A percentile compares a stretch with the other conserved stretches of the same genome.
Evolutionary conservation across 2,113 vertebrate species (phyloP).

Genomic region (Lophotis ruficrista): DNA sequence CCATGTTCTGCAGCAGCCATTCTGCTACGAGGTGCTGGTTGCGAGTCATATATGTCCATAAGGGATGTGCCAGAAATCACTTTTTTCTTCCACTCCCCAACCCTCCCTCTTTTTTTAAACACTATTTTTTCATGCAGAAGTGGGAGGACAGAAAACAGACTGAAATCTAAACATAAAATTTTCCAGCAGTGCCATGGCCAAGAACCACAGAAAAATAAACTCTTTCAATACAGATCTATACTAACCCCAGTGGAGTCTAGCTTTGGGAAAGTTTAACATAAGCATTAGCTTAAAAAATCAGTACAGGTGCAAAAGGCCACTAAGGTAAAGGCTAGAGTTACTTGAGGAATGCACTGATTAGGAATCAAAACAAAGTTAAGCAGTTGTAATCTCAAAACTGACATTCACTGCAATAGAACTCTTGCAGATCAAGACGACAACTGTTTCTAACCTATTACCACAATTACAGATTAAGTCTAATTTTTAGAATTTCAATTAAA

Average conservation of each 20-base stretch:
- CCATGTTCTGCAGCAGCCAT: not conserved
- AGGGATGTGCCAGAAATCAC: not conserved
- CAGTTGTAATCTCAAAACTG: not conserved
- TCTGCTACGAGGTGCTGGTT: not conserved
- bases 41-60: not conserved
- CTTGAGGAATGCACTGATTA: not conserved
- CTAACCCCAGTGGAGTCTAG: not conserved
- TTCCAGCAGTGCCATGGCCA: not conserved
- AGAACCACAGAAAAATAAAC: constrained; percentile 1
- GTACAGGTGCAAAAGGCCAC: not conserved
- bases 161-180: constrained; percentile 23
- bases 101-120: not conserved
- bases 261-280: not conserved
- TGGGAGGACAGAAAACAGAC: not conserved
- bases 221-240: not conserved
- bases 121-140: not conserved
- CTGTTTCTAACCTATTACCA: not conserved
- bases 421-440: not conserved
- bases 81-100: too few species aligned
- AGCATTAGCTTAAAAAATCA: not conserved
- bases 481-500: constrained; percentile 7
- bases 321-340: not conserved
- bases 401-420: not conserved
- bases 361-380: not conserved
- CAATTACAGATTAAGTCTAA: not conserved